phyloP scores from a whole-genome alignment of 2,888 invertebrate species.

The Zonitis immaculata region DNA sequence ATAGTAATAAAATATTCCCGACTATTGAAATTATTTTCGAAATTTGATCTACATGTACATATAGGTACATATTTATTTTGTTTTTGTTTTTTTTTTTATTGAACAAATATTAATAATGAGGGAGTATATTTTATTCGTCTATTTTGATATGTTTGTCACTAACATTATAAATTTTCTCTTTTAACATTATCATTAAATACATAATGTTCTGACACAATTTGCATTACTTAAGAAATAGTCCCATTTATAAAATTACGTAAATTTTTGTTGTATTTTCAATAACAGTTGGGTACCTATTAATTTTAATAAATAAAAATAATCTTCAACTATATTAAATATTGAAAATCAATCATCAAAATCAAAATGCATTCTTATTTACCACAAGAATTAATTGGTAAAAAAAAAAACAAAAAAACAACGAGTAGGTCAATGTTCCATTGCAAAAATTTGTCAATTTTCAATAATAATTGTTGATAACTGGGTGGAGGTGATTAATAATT shows the following conservation, averaged over 20 bases:
- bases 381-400: background rate
- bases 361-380: background rate
- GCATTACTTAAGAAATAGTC: constrained; percentile 22
- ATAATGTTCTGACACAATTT: constrained; percentile 21
- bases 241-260: constrained; percentile 6
- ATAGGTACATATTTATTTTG: too few species aligned
- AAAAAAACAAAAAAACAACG: constrained; percentile 5
- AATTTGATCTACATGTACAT: too few species aligned
- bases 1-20: background rate
- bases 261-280: background rate
- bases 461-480: background rate
- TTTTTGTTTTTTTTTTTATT: background rate
- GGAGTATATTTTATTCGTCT: too few species aligned
- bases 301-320: too few species aligned
- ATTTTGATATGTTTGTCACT: constrained; percentile 16
- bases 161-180: constrained; percentile 23
- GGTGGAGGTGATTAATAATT: background rate
- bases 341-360: constrained; percentile 17
- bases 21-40: background rate
- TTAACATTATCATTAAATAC: constrained; percentile 25
- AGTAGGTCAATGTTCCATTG: constrained; percentile 15
- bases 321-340: too few species aligned
- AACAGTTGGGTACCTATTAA: too few species aligned
- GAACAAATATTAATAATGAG: background rate
- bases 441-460: too few species aligned